A percentile compares a stretch with the other conserved stretches of the same genome.
Conservation (phyloP, 1,140 invertebrate species). For the Chrysoperla carnea region DNA sequence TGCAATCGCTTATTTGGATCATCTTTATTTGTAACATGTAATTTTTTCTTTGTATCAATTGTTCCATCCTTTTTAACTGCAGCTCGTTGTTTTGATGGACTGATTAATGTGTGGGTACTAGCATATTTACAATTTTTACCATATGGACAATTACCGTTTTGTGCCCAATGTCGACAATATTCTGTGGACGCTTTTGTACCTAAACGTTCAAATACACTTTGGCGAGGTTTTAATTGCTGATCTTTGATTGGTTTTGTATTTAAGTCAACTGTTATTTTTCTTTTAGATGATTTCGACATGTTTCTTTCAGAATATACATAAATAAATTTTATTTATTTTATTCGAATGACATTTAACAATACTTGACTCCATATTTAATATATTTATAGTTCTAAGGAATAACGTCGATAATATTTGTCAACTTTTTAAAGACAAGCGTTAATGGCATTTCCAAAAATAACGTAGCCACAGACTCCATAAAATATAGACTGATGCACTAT, state of each 20-base stretch:
- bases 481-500: no score
- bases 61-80: constrained; percentile 34
- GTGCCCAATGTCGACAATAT: constrained; percentile 55
- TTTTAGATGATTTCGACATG: constrained; percentile 63
- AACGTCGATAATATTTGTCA: no score
- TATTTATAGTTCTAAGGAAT: no score
- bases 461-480: no score
- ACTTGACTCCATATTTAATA: no score
- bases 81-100: constrained; percentile 49
- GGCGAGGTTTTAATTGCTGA: constrained; percentile 28
- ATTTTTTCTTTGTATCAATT: constrained; percentile 36
- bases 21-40: constrained; percentile 31
- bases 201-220: constrained; percentile 62
- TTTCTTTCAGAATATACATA: constrained; percentile 10
- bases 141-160: constrained; percentile 54
- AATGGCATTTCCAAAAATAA: no score
- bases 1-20: constrained; percentile 43
- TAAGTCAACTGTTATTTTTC: constrained; percentile 57
- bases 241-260: constrained; percentile 42
- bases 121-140: constrained; percentile 59
- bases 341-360: no score
- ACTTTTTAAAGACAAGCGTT: no score
- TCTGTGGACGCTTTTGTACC: constrained; percentile 45
- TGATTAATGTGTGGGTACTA: constrained; percentile 49
- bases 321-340: no score